Conservation (phyloP, 2,797 vertebrate species). For the Helicolenus hilgendorfi region DNA sequence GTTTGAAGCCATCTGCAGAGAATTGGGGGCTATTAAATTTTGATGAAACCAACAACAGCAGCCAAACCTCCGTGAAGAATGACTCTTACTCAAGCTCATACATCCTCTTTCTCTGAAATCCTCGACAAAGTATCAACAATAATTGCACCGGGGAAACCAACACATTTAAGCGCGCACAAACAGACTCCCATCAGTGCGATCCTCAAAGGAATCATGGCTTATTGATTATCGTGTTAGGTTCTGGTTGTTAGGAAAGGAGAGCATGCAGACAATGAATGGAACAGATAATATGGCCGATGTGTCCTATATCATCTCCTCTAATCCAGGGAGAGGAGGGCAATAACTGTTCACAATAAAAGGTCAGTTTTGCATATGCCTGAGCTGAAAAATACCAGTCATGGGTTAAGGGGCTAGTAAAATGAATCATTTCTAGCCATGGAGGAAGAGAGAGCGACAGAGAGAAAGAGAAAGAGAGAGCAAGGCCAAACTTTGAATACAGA, state of each 20-base stretch:
- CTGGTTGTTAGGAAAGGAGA: neutral
- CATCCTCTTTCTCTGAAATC: conserved; percentile 27
- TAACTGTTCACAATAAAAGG: conserved; percentile 48
- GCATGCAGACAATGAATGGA: conserved; percentile 5
- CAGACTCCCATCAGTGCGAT: conserved; percentile 39
- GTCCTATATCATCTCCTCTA: conserved; percentile 39
- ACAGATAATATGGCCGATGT: conserved; percentile 20
- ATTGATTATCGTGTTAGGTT: conserved; percentile 56
- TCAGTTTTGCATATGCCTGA: conserved; percentile 43
- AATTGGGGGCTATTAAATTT: conserved; percentile 26
- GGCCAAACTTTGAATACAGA: conserved; percentile 70
- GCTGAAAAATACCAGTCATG: conserved; percentile 37
- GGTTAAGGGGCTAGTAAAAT: conserved; percentile 39
- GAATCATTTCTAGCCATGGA: conserved; percentile 45
- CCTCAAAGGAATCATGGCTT: conserved; percentile 28
- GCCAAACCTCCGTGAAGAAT: conserved; percentile 27
- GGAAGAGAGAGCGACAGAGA: conserved; percentile 1
- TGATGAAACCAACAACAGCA: conserved; percentile 33
- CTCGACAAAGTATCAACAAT: conserved; percentile 46
- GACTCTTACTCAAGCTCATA: neutral
- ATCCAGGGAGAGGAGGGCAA: conserved; percentile 43
- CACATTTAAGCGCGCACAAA: conserved; percentile 46
- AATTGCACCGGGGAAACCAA: conserved; percentile 20
- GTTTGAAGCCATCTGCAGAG: conserved; percentile 35
- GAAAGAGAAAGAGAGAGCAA: neutral